Base-by-base conservation (phyloP, 2,113 vertebrate species). In the Boulengerochromis microlepis region DNA sequence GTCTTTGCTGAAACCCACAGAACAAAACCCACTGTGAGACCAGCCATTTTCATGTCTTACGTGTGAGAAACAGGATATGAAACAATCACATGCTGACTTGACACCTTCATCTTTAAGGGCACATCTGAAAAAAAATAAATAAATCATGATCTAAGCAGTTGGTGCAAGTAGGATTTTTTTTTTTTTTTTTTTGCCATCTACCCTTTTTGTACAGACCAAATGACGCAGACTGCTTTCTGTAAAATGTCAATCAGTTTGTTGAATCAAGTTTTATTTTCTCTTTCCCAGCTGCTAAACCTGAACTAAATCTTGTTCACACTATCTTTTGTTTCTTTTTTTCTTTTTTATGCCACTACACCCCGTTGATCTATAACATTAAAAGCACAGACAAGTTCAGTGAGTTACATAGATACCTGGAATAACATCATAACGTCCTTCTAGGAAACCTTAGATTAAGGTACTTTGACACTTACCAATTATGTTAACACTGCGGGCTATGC, bases 361-460 rank as follows among this genome's bases (percentile, higher is more conserved):
- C 2, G 0, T 53, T 53, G 0, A 53, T n/a, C 3, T 53, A 53
- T 1, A n/a, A 53, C 50, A 53, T 0, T 53, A 19, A 53, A 53
- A 53, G 50, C 19, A 53, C 19, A n/a, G 3, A 52, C 8, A 52
- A 5, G 19, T 53, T n/a, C 19, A 1, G 19, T 53, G 52, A 54
- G n/a, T 54, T 54, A 54, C 5, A 11, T 54, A 22, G n/a, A 26
- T 57, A 24, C 6, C 4, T 26, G 2, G 54, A 57, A 26, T 24
- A 15, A 57, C 24, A 29, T 29, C 13, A 5, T 12, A 56, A 24
- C 1, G 3, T 6, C 18, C 3, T 18, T 50, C 6, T 50, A 18
- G 47, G 47, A 50, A 15, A 47, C 13, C 6, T 47, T 57, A 57
- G 4, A 26, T 31, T 61, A 3, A 61, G 57, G 29, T 61, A 31